phyloP scores from a whole-genome alignment of 2,888 invertebrate genomes.

The Harmothoe impar region DNA sequence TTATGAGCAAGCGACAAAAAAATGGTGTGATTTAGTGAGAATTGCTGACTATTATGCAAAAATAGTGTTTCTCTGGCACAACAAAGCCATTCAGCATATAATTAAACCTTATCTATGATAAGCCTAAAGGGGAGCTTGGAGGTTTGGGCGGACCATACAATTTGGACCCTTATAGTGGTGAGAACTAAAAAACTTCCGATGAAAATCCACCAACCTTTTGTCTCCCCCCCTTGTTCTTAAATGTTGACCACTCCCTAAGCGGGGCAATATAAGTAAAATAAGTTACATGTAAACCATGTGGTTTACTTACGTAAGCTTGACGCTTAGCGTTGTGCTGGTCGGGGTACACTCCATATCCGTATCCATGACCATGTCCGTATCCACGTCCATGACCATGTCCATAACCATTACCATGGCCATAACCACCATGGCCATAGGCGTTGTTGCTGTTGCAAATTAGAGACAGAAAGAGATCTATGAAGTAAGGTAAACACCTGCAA shows the following conservation, averaged over 20 bases:
- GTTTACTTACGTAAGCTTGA: not conserved
- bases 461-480: not conserved
- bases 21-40: no score
- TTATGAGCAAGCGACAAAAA: no score
- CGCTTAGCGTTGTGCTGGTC: not conserved
- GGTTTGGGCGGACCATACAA: no score
- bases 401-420: not conserved
- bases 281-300: not conserved
- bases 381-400: not conserved
- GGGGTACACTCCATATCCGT: slow-evolving; percentile 15
- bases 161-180: not conserved
- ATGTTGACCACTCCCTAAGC: not conserved
- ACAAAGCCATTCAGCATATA: no score
- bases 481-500: no score
- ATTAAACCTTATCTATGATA: no score
- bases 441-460: not conserved
- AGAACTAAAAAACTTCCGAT: not conserved
- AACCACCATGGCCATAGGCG: not conserved
- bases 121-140: not conserved
- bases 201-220: not conserved
- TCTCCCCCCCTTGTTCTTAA: not conserved
- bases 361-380: not conserved
- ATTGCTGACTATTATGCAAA: no score
- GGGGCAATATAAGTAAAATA: not conserved
- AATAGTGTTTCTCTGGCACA: no score